A percentile compares a stretch with the other conserved stretches of the same genome.
Conservation (phyloP, 2,113 vertebrate genomes). For the Podarcis muralis region DNA sequence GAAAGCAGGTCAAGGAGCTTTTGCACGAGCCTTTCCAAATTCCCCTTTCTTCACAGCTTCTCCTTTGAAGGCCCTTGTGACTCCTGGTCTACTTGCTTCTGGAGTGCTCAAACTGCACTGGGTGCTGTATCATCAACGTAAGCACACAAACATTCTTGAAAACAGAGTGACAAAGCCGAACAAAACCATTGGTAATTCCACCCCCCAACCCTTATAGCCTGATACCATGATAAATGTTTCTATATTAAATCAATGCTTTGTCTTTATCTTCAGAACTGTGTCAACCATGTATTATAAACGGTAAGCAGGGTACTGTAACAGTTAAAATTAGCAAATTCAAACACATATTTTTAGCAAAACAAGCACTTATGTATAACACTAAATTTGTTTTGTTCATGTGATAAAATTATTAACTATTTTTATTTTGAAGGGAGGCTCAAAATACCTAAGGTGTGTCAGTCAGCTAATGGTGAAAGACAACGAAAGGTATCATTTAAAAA, state of each 20-base stretch:
- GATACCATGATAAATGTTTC: background rate
- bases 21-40: background rate
- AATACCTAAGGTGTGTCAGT: background rate
- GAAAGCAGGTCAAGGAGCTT: background rate
- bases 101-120: background rate
- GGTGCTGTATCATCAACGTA: background rate
- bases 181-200: background rate
- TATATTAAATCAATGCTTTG: no score
- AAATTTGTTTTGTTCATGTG: slow-evolving; percentile 13
- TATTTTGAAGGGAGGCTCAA: background rate
- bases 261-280: no score
- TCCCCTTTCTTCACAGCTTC: background rate
- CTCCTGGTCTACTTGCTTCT: background rate
- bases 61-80: background rate
- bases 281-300: no score
- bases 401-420: slow-evolving; percentile 43
- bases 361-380: background rate
- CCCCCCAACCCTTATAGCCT: background rate
- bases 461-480: background rate
- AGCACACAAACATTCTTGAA: background rate
- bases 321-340: no score
- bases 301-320: no score
- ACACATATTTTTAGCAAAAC: no score
- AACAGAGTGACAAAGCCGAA: background rate
- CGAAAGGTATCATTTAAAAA: background rate